Percentiles rank a stretch among this genome's conserved stretches.
Evolutionary conservation across 1,140 invertebrate genomes (phyloP).

Genomic region (Macrobrachium nipponense): DNA sequence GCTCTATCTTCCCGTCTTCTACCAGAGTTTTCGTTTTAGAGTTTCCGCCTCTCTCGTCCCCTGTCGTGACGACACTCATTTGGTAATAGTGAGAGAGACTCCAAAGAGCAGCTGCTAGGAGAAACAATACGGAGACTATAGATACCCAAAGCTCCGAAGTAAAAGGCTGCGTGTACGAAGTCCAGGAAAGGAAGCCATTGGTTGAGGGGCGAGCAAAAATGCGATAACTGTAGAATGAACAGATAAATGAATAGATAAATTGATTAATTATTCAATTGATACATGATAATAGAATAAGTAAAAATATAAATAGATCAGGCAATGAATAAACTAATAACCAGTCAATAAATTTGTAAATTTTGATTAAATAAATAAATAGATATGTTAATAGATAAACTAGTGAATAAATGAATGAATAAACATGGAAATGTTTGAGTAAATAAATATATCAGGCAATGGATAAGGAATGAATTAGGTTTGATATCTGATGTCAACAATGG

Average conservation of each 20-base stretch:
- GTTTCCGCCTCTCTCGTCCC: neutral
- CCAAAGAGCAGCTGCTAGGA: conserved; percentile 15
- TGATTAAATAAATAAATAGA: conserved; percentile 15
- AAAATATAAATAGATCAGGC: neutral
- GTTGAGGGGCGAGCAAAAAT: conserved; percentile 49
- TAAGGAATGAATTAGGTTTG: neutral
- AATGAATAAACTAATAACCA: neutral
- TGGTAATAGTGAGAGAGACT: conserved; percentile 26
- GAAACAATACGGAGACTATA: conserved; percentile 2
- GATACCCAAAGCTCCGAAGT: conserved; percentile 31
- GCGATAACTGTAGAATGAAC: conserved; percentile 38
- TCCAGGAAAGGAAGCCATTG: conserved; percentile 34
- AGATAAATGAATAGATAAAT: neutral
- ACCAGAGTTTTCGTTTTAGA: neutral
- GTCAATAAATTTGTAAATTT: conserved; percentile 12
- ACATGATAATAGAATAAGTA: neutral
- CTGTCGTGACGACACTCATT: too few relatives aligned
- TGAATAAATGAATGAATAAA: conserved; percentile 18
- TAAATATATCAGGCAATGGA: neutral
- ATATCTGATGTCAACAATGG: too few relatives aligned
- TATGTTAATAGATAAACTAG: conserved; percentile 11
- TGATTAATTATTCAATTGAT: neutral
- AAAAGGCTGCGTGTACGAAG: conserved; percentile 56
- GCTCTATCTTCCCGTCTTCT: neutral
- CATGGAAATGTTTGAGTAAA: neutral